These are phyloP conservation scores for Iphiclides podalirius DNA, from an alignment of 2,888 invertebrate genomes.

Conservation along the genomic window DNA sequence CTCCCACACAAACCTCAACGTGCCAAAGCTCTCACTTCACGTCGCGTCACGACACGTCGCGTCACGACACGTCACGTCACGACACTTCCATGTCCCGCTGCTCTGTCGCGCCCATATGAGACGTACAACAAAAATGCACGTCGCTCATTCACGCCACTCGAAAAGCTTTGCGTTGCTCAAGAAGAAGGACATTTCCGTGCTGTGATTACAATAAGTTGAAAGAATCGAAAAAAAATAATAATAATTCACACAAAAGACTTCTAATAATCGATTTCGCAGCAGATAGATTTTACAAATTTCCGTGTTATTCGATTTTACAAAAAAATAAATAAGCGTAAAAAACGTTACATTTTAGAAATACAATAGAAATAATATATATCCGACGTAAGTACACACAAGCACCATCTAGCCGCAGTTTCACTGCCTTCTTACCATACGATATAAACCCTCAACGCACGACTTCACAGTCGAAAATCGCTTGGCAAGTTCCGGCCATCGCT, in stretches of 20 bases:
- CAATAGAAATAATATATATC: slow-evolving; percentile 53
- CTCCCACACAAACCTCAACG: slow-evolving; percentile 8
- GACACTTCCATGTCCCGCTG: slow-evolving; percentile 17
- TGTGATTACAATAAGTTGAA: slow-evolving; percentile 48
- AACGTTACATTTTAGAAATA: slow-evolving; percentile 54
- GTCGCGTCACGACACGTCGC: slow-evolving; percentile 25
- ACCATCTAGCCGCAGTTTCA: slow-evolving; percentile 69
- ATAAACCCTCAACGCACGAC: slow-evolving; percentile 24
- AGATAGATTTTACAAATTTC: slow-evolving; percentile 25
- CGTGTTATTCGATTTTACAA: slow-evolving; percentile 40
- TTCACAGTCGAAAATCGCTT: slow-evolving; percentile 38
- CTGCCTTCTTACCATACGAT: slow-evolving; percentile 54
- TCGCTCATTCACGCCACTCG: slow-evolving; percentile 35
- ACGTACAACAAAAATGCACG: background rate
- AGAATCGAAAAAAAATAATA: slow-evolving; percentile 36
- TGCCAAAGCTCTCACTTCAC: slow-evolving; percentile 25
- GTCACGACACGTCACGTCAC: too few relatives aligned
- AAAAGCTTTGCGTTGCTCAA: slow-evolving; percentile 27
- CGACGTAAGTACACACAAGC: slow-evolving; percentile 76
- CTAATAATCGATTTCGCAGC: slow-evolving; percentile 20
- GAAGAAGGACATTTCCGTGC: slow-evolving; percentile 36
- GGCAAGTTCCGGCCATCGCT: slow-evolving; percentile 31
- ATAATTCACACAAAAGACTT: slow-evolving; percentile 45
- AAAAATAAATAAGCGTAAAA: slow-evolving; percentile 61
- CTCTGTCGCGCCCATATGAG: background rate